phyloP scores from a whole-genome alignment of 2,888 invertebrate genomes.

The Plagodis pulveraria region DNA sequence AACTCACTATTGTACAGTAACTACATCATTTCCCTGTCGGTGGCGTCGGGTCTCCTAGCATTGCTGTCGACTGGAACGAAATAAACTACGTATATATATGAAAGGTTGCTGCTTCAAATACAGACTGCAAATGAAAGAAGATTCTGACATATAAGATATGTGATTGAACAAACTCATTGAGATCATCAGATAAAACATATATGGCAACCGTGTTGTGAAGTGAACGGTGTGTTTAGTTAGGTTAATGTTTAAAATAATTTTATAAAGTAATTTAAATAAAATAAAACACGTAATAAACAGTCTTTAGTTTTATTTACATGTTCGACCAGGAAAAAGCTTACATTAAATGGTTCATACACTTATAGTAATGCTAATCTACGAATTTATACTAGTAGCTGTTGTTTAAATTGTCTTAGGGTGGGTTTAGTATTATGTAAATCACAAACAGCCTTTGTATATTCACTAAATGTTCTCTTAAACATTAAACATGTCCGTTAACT shows the following conservation, averaged over 20 bases:
- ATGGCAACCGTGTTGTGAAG: slow-evolving; percentile 39
- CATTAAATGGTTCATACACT: slow-evolving; percentile 53
- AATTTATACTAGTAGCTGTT: slow-evolving; percentile 57
- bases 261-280: slow-evolving; percentile 61
- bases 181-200: slow-evolving; percentile 9
- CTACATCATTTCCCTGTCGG: slow-evolving; percentile 95
- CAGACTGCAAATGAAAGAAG: neutral
- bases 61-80: slow-evolving; percentile 97
- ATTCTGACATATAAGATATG: slow-evolving; percentile 7
- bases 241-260: slow-evolving; percentile 59
- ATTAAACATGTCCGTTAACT: slow-evolving; percentile 29
- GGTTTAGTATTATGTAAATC: slow-evolving; percentile 67
- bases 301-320: slow-evolving; percentile 78
- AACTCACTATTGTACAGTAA: slow-evolving; percentile 84
- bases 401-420: slow-evolving; percentile 61
- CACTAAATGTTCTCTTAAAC: slow-evolving; percentile 34
- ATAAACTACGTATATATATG: slow-evolving; percentile 53
- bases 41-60: slow-evolving; percentile 95
- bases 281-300: slow-evolving; percentile 67
- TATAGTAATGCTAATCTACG: slow-evolving; percentile 40
- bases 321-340: slow-evolving; percentile 57
- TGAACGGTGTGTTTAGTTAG: slow-evolving; percentile 36
- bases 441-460: slow-evolving; percentile 63
- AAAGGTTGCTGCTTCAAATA: slow-evolving; percentile 39
- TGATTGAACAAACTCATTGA: slow-evolving; percentile 7